Evolutionary conservation across 2,888 invertebrate species (phyloP).

Genomic region (Baronia brevicornis): DNA sequence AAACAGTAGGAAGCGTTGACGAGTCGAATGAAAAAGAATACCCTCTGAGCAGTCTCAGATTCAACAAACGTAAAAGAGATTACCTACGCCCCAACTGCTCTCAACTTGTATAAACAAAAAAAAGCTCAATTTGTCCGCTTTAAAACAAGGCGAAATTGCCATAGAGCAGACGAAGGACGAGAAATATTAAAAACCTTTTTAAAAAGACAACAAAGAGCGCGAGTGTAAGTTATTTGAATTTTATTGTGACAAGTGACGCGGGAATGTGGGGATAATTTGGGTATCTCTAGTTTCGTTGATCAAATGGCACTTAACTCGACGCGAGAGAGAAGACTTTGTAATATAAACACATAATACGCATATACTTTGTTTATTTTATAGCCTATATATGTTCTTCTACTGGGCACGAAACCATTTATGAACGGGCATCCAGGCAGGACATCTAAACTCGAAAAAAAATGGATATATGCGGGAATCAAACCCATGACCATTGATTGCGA

Average conservation of each 20-base stretch:
- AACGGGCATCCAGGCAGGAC: too few relatives aligned
- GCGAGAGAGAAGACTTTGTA: too few relatives aligned
- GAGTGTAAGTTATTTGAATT: conserved; percentile 59
- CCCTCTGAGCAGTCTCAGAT: conserved; percentile 50
- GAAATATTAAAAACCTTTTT: conserved; percentile 72
- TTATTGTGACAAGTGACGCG: conserved; percentile 51
- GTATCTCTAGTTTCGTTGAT: conserved; percentile 5
- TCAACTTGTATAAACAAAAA: conserved; percentile 71
- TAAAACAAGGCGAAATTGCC: conserved; percentile 65
- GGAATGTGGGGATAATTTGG: conserved; percentile 14
- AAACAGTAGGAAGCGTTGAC: conserved; percentile 57
- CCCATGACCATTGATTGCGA: too few relatives aligned
- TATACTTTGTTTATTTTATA: too few relatives aligned
- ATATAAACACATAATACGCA: too few relatives aligned
- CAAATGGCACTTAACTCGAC: too few relatives aligned
- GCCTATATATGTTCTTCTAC: too few relatives aligned
- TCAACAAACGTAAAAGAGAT: conserved; percentile 71
- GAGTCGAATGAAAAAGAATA: conserved; percentile 61
- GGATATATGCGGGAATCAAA: too few relatives aligned
- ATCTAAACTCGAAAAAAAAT: too few relatives aligned
- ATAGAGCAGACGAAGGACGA: conserved; percentile 53
- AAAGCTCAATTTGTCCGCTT: conserved; percentile 61
- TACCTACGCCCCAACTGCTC: conserved; percentile 69
- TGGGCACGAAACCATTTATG: too few relatives aligned
- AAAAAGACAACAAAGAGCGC: conserved; percentile 52